These are phyloP conservation scores for Geothlypis trichas DNA, from an alignment of 2,113 vertebrate species.

Conservation along the genomic window DNA sequence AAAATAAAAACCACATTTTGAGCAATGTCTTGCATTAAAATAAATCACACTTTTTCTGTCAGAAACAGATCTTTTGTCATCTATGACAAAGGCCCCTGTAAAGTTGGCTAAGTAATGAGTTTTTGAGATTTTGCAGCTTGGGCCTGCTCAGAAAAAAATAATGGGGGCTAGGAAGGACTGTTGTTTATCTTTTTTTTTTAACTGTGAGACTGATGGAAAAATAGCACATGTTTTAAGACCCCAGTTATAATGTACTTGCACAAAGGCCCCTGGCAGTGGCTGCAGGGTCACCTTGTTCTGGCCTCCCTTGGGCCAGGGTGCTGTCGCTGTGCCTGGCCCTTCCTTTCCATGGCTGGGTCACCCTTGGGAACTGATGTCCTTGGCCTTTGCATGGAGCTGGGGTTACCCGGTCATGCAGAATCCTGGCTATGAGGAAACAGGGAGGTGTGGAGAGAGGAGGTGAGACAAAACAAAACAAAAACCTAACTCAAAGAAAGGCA, in stretches of 20 bases:
- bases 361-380: background rate
- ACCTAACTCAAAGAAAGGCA: background rate
- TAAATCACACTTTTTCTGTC: background rate
- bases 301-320: background rate
- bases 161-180: background rate
- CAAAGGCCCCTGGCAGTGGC: background rate
- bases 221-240: background rate
- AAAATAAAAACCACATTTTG: background rate
- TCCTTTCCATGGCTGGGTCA: rapidly evolving
- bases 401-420: background rate
- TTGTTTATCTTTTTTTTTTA: background rate
- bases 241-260: background rate
- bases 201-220: background rate
- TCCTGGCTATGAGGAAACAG: slow-evolving; percentile 1
- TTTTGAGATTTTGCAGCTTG: background rate
- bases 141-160: background rate
- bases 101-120: background rate
- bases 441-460: background rate
- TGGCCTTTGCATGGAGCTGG: rapidly evolving
- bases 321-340: background rate
- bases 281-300: rapidly evolving
- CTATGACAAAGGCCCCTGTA: background rate
- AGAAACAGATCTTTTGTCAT: background rate
- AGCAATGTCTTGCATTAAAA: background rate
- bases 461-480: background rate